Base-by-base conservation (phyloP, 2,888 invertebrate genomes). In the Petrophora chlorosata region DNA sequence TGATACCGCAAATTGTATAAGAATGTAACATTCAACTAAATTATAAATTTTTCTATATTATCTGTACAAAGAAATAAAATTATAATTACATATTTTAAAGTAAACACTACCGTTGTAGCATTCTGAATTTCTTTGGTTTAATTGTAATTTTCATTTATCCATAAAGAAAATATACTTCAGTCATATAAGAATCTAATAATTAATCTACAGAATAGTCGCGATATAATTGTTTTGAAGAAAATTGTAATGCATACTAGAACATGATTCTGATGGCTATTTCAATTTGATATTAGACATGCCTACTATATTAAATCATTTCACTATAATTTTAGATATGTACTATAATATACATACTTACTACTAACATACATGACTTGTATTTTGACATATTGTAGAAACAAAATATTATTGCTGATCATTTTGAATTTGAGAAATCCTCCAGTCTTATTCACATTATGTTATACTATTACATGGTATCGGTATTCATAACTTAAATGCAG, bases 371-470 rank as follows among this genome's bases (percentile, higher is more conserved):
- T 49, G 52, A 67, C 70, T 74, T 68, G 72, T 67, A 60, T 65
- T 47, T 59, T 29, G 46, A 53, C 53, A 63, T 49, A 51, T 52
- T 53, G 60, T 59, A 59, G 61, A 62, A 49, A 53, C n/a, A 55
- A 58, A 34, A 62, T 59, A 65, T 59, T 70, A 70, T 61, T 65
- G 60, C 60, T 61, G 60, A 56, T 65, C 58, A 65, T 55, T 65
- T 59, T 58, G 54, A 60, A 52, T 58, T 59, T 25, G 8, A 25
- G 3, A 56, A 57, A 60, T 35, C 34, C 39, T 60, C 59, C 66
- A 70, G 63, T 67, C 70, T 68, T 71, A 71, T 65, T 61, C 62
- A 53, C 46, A 69, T 57, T 59, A 57, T 61, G 17, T 30, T 19
- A 35, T 34, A 32, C 19, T 25, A 38, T 52, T 59, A 63, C 61